Evolutionary conservation across 1,140 invertebrate genomes (phyloP).

Genomic region (Chironomus striatipennis): DNA sequence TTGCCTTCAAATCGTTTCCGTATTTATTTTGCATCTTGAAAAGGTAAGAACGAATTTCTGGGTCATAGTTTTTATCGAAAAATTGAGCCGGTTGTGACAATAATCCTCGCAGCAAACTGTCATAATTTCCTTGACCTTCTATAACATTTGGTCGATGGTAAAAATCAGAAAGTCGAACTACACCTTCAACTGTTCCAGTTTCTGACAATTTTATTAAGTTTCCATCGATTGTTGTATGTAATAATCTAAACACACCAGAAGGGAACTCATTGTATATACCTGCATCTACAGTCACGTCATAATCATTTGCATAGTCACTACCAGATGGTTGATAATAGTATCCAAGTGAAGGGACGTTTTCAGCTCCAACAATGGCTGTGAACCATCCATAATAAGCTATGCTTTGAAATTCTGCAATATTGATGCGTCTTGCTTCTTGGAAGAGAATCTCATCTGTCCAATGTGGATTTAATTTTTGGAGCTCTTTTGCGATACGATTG

Average conservation of each 20-base stretch:
- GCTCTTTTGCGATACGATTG: conserved; percentile 64
- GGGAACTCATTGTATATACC: conserved; percentile 76
- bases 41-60: conserved; percentile 69
- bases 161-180: background rate
- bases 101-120: conserved; percentile 61
- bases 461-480: conserved; percentile 53
- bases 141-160: conserved; percentile 39
- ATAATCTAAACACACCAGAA: conserved; percentile 78
- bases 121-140: conserved; percentile 45
- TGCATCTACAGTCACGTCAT: conserved; percentile 68
- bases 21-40: conserved; percentile 60
- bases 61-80: conserved; percentile 62
- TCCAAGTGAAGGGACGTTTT: conserved; percentile 61
- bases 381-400: conserved; percentile 80
- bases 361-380: conserved; percentile 37
- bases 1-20: conserved; percentile 69
- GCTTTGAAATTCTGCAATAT: conserved; percentile 67
- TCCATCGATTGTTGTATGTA: conserved; percentile 54
- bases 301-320: conserved; percentile 68
- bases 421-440: conserved; percentile 71
- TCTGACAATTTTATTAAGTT: background rate
- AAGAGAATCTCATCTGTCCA: conserved; percentile 70
- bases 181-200: conserved; percentile 32
- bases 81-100: conserved; percentile 58
- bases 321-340: too few species aligned